phyloP scores from a whole-genome alignment of 2,888 invertebrate species.

The Callyntrura sp. region DNA sequence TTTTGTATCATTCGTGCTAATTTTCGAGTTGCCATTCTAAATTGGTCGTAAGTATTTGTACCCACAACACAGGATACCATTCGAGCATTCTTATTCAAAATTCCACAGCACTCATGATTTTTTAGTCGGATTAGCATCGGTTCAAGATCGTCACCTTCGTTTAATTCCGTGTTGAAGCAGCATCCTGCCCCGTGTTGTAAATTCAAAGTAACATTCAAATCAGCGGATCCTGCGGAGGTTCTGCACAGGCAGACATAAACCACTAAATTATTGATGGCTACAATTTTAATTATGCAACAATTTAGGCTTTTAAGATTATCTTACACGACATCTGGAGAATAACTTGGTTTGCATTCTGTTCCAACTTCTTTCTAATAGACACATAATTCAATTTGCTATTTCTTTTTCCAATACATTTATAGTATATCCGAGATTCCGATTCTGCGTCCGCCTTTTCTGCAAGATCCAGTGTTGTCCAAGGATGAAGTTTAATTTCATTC shows the following conservation, averaged over 20 bases:
- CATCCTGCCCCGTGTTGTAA: not conserved
- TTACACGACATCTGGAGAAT: not conserved
- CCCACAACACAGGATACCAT: too few species aligned
- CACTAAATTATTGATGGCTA: not conserved
- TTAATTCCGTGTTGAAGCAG: slow-evolving; percentile 10
- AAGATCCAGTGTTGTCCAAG: too few species aligned
- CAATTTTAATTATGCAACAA: too few species aligned
- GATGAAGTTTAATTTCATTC: too few species aligned
- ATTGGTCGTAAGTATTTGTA: slow-evolving; percentile 41
- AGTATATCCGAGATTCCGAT: not conserved
- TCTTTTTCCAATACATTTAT: not conserved
- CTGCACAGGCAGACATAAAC: not conserved
- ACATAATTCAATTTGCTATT: not conserved
- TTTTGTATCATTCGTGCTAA: slow-evolving; percentile 45
- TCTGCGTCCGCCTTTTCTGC: too few species aligned
- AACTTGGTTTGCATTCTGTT: not conserved
- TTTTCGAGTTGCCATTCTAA: slow-evolving; percentile 24
- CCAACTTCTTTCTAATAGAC: not conserved
- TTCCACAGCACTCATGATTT: slow-evolving; percentile 13
- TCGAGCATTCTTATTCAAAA: too few species aligned
- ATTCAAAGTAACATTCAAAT: slow-evolving; percentile 21
- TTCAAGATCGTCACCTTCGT: too few species aligned
- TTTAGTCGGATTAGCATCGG: not conserved
- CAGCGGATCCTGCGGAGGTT: not conserved
- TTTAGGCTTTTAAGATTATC: not conserved